These are phyloP conservation scores for Chloroceryle inda DNA, from an alignment of 2,797 vertebrate species.

Conservation along the genomic window DNA sequence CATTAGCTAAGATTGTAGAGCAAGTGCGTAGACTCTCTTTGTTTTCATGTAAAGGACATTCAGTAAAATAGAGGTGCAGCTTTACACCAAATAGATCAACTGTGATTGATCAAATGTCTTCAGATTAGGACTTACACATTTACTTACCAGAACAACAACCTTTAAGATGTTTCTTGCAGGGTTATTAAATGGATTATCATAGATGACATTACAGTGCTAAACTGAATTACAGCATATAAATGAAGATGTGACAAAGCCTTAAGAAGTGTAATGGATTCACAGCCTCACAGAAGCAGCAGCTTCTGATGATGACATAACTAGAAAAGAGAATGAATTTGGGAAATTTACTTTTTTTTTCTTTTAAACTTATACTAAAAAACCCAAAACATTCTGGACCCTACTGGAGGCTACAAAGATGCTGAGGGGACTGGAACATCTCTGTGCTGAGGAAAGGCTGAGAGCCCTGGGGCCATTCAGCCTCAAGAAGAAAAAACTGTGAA, in stretches of 20 bases:
- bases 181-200: constrained; percentile 32
- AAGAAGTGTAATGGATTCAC: constrained; percentile 42
- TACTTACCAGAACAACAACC: background rate
- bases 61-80: background rate
- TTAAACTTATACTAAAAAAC: background rate
- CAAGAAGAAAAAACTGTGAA: no score
- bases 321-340: constrained; percentile 3
- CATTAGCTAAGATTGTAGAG: background rate
- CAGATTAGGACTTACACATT: background rate
- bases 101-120: background rate
- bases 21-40: background rate
- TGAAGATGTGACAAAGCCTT: background rate
- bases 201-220: background rate
- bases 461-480: no score
- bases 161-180: background rate
- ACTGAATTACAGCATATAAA: constrained; percentile 12
- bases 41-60: background rate
- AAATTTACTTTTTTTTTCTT: background rate
- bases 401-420: background rate
- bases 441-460: no score
- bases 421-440: background rate
- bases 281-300: background rate
- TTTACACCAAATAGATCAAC: background rate
- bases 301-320: no score
- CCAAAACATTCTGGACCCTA: background rate